phyloP scores from a whole-genome alignment of 2,113 vertebrate species.

The Calcarius ornatus region DNA sequence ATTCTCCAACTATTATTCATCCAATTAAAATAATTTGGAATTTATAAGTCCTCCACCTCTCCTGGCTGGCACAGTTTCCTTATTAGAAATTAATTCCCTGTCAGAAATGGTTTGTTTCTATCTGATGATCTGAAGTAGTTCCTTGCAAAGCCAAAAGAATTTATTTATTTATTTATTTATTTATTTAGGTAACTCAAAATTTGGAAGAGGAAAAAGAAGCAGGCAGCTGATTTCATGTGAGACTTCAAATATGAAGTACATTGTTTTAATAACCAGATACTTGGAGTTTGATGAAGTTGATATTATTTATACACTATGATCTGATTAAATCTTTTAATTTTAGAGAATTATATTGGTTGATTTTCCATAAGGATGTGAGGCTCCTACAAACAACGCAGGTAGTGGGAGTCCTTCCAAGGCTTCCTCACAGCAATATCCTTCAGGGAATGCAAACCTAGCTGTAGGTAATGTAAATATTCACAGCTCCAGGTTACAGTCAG shows the following conservation, averaged over 20 bases:
- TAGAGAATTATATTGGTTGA: neutral
- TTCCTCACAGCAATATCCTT: neutral
- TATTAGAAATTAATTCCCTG: slow-evolving; percentile 23
- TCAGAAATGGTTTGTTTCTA: slow-evolving; percentile 16
- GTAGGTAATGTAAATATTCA: neutral
- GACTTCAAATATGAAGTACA: neutral
- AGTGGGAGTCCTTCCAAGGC: neutral
- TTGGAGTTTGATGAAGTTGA: neutral
- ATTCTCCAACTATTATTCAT: neutral
- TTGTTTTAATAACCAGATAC: neutral
- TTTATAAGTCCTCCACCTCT: neutral
- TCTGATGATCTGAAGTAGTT: slow-evolving; percentile 3
- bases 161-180: neutral
- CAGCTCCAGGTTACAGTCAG: neutral
- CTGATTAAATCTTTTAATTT: neutral
- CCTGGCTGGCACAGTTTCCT: neutral
- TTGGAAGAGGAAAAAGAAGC: neutral
- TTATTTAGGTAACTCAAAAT: neutral
- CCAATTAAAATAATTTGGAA: neutral
- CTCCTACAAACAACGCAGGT: neutral
- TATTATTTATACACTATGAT: neutral
- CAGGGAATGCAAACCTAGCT: neutral
- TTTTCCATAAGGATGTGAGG: neutral
- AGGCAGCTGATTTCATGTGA: neutral
- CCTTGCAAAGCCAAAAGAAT: neutral